Evolutionary conservation across 2,113 vertebrate genomes (phyloP).

Genomic region (Garra rufa): DNA sequence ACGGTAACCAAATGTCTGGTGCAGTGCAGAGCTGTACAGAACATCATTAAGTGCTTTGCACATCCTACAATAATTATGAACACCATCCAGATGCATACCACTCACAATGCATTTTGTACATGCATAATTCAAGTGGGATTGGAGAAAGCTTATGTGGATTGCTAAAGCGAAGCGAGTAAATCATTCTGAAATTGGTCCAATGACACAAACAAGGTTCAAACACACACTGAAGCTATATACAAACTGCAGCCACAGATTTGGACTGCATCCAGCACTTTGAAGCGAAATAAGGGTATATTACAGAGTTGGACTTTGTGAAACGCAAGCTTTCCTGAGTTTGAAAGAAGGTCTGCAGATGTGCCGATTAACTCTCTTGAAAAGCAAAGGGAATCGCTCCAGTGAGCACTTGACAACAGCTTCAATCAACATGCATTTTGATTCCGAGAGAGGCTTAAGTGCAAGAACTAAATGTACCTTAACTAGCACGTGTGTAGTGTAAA

Average conservation of each 20-base stretch:
- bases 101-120: not conserved
- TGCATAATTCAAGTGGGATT: not conserved
- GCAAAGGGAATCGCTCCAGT: not conserved
- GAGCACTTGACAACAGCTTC: slow-evolving; percentile 7
- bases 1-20: slow-evolving; percentile 8
- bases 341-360: slow-evolving; percentile 35
- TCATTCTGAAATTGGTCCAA: not conserved
- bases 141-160: not conserved
- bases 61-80: not conserved
- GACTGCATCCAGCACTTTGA: slow-evolving; percentile 6
- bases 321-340: not conserved
- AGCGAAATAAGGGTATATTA: slow-evolving; percentile 18
- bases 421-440: slow-evolving; percentile 34
- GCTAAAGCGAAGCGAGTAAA: not conserved
- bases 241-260: slow-evolving; percentile 7
- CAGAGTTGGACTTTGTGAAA: not conserved
- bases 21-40: not conserved
- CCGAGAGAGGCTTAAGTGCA: not conserved
- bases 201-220: not conserved
- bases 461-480: not conserved
- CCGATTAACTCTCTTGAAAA: slow-evolving; percentile 5
- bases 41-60: not conserved
- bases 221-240: not conserved
- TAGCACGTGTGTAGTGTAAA: not conserved
- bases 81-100: not conserved